A percentile compares a stretch with the other conserved stretches of the same genome.
Conservation (phyloP, 2,113 vertebrate species). For the rabbit (Oryctolagus cuniculus) region mOryCun1.1 NC_091443.1:85994501-85995000, state of each 20-base stretch:
- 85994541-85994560: background rate
- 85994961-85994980: background rate
- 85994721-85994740: background rate
- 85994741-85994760: background rate
- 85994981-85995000: background rate
- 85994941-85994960: background rate
- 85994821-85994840: background rate
- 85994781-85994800: background rate
- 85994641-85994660: background rate
- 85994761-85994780: background rate
- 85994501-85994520: background rate
- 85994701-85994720: background rate
- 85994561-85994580: background rate
- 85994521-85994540: background rate
- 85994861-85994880: background rate
- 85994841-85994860: conserved; percentile 17
- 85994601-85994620: background rate
- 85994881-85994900: conserved; percentile 32
- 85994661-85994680: background rate
- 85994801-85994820: background rate
- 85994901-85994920: background rate
- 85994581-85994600: background rate
- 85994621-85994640: background rate
- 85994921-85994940: background rate
- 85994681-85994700: background rate